Base-by-base conservation (phyloP, 2,797 vertebrate genomes). In the Vultur gryphus region DNA sequence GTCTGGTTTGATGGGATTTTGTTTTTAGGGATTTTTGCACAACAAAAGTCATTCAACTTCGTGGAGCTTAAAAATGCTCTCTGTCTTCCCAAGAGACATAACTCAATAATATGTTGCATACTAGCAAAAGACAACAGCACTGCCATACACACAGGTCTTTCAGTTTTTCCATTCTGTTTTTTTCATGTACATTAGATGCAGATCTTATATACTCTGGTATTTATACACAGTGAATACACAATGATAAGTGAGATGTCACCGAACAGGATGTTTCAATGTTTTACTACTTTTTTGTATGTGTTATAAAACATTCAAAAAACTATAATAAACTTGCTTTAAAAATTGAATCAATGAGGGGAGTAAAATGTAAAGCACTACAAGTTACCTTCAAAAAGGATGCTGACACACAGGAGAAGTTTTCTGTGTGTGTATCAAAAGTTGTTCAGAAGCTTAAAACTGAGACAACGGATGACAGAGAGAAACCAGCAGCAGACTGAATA, bases 1-100 rank as follows among this genome's bases (percentile, higher is more conserved):
- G 82, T 93, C 94, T 94, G 79, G 46, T 81, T 96, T 92, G 93
- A 90, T 84, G 77, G 71, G 66, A 89, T 88, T 95, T 94, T 91
- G 48, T 55, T 94, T 94, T 88, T 62, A 90, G 43, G 29, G 69
- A 94, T 88, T 92, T 95, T 91, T 96, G 77, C 59, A 95, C 84
- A 93, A 96, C 83, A 92, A 75, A 87, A 89, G 59, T 95, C 52
- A 95, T 94, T 93, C 91, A 82, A 57, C 48, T 93, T 90, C 59
- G 57, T 79, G 64, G 35, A 92, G 55, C 54, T 96, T 96, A 93
- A 95, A 72, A 84, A 92, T 78, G 54, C 31, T 95, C 76, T 95
- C 55, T 91, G 57, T 87, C 43, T 88, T 94, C 86, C 88, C 76
- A 97, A 95, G 84, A 79, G 58, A 73, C 83, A 31, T 62, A 96